Conservation (phyloP, 1,140 invertebrate species). For the Muscidifurax raptorellus region DNA sequence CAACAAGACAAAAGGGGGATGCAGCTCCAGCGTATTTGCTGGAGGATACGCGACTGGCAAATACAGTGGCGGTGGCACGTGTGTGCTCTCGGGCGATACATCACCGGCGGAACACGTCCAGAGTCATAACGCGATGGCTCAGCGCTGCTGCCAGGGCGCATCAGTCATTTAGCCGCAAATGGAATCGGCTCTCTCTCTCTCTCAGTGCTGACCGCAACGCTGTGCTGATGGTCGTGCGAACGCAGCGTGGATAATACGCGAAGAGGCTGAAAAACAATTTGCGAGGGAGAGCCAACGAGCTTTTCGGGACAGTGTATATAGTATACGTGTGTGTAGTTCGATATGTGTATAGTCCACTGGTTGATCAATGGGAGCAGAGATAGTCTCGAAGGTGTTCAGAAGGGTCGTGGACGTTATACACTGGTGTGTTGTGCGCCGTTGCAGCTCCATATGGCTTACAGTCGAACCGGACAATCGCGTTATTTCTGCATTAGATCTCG, state of each 20-base stretch:
- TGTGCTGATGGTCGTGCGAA: background rate
- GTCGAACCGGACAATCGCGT: conserved; percentile 15
- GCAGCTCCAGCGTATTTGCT: conserved; percentile 25
- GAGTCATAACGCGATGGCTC: conserved; percentile 34
- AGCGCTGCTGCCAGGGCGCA: conserved; percentile 15
- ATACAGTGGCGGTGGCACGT: conserved; percentile 10
- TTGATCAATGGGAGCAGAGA: conserved; percentile 6
- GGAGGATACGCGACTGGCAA: conserved; percentile 15
- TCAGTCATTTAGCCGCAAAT: conserved; percentile 52
- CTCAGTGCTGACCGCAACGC: background rate
- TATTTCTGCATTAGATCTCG: conserved; percentile 34
- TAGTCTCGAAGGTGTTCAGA: conserved; percentile 5
- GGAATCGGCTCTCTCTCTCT: conserved; percentile 21
- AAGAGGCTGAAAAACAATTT: conserved; percentile 27
- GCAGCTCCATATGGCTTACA: conserved; percentile 19
- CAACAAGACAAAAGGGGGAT: background rate
- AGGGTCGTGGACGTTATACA: background rate
- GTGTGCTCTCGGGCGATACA: conserved; percentile 22
- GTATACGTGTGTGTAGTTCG: background rate
- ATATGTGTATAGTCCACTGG: background rate
- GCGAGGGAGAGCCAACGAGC: background rate
- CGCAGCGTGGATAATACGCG: background rate
- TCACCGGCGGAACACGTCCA: conserved; percentile 36
- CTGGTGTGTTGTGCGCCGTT: background rate
- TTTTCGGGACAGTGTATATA: background rate